These are phyloP conservation scores for Corythaixoides concolor DNA, from an alignment of 2,113 vertebrate species.

Conservation along the genomic window DNA sequence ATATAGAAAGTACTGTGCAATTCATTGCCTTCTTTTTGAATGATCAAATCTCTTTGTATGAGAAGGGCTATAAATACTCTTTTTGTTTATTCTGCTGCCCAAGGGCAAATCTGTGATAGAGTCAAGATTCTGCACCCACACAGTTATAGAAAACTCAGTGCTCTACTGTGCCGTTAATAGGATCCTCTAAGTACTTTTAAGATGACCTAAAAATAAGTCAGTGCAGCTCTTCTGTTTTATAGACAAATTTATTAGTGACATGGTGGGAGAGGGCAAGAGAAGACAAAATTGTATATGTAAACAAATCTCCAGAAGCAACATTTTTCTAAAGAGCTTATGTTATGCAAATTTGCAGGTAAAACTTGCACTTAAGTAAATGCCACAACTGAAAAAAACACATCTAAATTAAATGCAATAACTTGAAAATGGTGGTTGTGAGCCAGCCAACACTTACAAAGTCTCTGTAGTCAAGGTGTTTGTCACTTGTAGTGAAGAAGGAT, in stretches of 20 bases:
- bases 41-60: conserved; percentile 29
- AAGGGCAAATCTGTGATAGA: conserved; percentile 35
- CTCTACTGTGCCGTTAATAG: conserved; percentile 19
- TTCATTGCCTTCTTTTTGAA: conserved; percentile 12
- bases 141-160: conserved; percentile 8
- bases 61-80: conserved; percentile 33
- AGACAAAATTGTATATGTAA: neutral
- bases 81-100: conserved; percentile 48
- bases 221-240: neutral
- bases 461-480: neutral
- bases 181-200: conserved; percentile 32
- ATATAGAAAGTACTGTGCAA: neutral
- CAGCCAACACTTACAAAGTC: neutral
- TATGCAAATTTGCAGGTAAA: neutral
- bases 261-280: neutral
- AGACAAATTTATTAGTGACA: neutral
- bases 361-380: neutral
- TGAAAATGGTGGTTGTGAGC: neutral
- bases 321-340: neutral
- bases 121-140: conserved; percentile 24
- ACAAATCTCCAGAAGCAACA: neutral
- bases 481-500: neutral
- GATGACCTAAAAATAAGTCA: conserved; percentile 47
- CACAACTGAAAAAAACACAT: neutral
- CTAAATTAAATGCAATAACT: neutral